A percentile compares a stretch with the other conserved stretches of the same genome.
These are phyloP conservation scores for Ardeotis arabs DNA, from an alignment of 2,113 vertebrate species.

Conservation along the genomic window DNA sequence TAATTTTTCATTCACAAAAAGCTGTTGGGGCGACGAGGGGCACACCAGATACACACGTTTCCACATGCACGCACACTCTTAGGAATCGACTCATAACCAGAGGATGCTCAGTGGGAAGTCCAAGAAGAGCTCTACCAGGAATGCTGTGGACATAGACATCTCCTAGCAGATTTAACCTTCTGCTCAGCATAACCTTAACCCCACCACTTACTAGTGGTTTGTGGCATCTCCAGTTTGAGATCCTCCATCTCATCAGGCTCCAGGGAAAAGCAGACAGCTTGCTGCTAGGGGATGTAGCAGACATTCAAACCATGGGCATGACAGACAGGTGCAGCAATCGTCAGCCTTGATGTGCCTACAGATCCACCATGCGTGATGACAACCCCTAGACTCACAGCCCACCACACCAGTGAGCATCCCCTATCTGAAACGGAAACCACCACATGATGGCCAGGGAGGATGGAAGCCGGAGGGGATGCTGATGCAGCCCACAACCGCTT, in stretches of 20 bases:
- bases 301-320: rapidly evolving
- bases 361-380: rapidly evolving
- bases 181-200: background rate
- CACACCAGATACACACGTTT: rapidly evolving
- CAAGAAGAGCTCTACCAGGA: background rate
- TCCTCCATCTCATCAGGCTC: background rate
- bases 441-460: rapidly evolving
- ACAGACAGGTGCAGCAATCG: rapidly evolving
- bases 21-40: rapidly evolving
- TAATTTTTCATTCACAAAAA: background rate
- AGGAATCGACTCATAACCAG: background rate
- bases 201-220: rapidly evolving
- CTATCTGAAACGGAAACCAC: background rate
- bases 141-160: rapidly evolving
- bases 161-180: background rate
- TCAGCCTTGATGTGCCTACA: rapidly evolving
- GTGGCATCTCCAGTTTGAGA: background rate
- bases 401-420: background rate
- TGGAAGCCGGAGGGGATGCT: background rate
- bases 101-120: background rate
- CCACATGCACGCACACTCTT: too few relatives aligned
- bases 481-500: background rate
- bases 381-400: background rate
- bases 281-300: rapidly evolving
- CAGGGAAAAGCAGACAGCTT: background rate